Conservation (phyloP, 2,113 vertebrate species). For the Eulacestoma nigropectus region DNA sequence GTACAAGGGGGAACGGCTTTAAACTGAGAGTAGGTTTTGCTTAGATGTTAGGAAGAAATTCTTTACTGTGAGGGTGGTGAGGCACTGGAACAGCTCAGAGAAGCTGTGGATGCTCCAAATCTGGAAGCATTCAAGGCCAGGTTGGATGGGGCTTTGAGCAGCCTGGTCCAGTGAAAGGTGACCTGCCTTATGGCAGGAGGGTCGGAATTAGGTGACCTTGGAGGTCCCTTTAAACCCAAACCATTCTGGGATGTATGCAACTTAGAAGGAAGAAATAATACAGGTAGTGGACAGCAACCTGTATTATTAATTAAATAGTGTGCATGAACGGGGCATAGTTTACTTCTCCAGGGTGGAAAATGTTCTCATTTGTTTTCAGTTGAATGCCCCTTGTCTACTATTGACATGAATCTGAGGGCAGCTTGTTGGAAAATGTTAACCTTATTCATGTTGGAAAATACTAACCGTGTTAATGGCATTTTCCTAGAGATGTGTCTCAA, state of each 20-base stretch:
- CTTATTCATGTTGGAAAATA: neutral
- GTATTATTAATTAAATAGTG: neutral
- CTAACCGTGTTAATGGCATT: neutral
- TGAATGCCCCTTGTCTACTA: neutral
- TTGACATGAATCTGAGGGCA: neutral
- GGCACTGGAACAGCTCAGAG: neutral
- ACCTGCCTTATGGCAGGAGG: neutral
- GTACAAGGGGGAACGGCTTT: neutral
- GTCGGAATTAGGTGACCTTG: neutral
- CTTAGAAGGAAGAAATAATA: neutral
- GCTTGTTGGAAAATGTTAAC: neutral
- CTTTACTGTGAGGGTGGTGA: neutral
- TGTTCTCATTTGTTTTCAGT: fast-evolving
- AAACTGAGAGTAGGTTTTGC: neutral
- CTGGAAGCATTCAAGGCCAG: neutral
- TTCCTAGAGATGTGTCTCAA: neutral
- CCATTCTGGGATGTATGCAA: neutral
- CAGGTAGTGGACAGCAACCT: neutral
- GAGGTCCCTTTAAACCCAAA: neutral
- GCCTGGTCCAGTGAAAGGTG: neutral
- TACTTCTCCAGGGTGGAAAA: neutral
- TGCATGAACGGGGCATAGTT: neutral
- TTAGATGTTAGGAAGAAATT: neutral
- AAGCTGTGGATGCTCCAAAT: neutral
- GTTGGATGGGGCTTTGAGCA: neutral